Conservation (phyloP, 2,113 vertebrate genomes). For the Bettongia penicillata region DNA sequence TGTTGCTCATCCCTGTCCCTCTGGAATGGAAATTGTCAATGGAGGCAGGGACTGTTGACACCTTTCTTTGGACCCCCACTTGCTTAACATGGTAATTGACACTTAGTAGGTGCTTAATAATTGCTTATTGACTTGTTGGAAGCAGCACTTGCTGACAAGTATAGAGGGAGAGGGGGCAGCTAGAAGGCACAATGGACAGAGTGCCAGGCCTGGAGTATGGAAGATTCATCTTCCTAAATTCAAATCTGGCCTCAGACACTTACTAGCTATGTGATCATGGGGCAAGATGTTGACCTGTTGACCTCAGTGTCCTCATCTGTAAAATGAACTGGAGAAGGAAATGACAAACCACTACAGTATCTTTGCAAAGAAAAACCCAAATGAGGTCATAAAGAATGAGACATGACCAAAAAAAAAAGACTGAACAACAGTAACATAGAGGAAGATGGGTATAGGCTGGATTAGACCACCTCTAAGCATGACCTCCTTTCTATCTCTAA, state of each 20-base stretch:
- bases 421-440: background rate
- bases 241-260: background rate
- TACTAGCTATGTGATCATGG: background rate
- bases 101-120: background rate
- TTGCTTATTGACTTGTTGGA: background rate
- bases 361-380: background rate
- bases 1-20: too few relatives aligned
- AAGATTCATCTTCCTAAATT: background rate
- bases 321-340: background rate
- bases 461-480: background rate
- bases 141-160: background rate
- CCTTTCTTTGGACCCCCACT: too few relatives aligned
- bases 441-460: background rate
- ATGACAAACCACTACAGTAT: background rate
- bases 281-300: background rate
- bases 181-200: background rate
- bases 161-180: background rate
- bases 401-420: background rate
- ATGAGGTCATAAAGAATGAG: background rate
- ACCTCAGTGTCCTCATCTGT: background rate
- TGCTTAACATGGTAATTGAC: too few relatives aligned
- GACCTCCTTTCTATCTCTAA: background rate
- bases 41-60: background rate
- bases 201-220: background rate
- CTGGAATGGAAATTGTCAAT: background rate